Percentiles rank a stretch among this genome's conserved stretches.
Conservation (phyloP, 2,113 vertebrate species). For the Ciconia stormi region DNA sequence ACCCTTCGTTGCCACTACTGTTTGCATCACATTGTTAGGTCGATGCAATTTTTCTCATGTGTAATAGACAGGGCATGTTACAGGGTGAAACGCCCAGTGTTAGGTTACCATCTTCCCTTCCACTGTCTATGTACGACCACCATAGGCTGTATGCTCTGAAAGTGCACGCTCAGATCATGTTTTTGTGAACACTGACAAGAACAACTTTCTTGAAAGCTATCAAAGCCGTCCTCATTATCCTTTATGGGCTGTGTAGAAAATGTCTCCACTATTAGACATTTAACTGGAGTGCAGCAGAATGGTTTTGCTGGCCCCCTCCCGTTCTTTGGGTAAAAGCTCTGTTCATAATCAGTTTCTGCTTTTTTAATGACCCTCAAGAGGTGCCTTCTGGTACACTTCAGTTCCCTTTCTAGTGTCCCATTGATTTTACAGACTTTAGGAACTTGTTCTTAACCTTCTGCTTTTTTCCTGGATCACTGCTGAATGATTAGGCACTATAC, state of each 20-base stretch:
- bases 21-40: neutral
- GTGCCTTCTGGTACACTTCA: conserved; percentile 76
- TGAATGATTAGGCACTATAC: conserved; percentile 63
- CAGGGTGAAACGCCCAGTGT: neutral
- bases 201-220: conserved; percentile 66
- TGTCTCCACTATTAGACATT: conserved; percentile 70
- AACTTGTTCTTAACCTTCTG: conserved; percentile 66
- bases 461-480: conserved; percentile 54
- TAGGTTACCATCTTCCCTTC: neutral
- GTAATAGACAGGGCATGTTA: neutral
- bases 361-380: conserved; percentile 74
- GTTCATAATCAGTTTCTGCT: conserved; percentile 73
- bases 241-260: conserved; percentile 74
- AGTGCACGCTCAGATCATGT: neutral
- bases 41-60: neutral
- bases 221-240: conserved; percentile 73
- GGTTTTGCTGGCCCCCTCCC: conserved; percentile 68
- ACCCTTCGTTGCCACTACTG: neutral
- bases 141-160: neutral
- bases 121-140: neutral
- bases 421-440: conserved; percentile 77
- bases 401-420: conserved; percentile 72
- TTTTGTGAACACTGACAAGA: conserved; percentile 53
- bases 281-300: conserved; percentile 71
- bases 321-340: conserved; percentile 68